Evolutionary conservation across 2,113 vertebrate species (phyloP).

Genomic region (Rhabdomys dilectus): DNA sequence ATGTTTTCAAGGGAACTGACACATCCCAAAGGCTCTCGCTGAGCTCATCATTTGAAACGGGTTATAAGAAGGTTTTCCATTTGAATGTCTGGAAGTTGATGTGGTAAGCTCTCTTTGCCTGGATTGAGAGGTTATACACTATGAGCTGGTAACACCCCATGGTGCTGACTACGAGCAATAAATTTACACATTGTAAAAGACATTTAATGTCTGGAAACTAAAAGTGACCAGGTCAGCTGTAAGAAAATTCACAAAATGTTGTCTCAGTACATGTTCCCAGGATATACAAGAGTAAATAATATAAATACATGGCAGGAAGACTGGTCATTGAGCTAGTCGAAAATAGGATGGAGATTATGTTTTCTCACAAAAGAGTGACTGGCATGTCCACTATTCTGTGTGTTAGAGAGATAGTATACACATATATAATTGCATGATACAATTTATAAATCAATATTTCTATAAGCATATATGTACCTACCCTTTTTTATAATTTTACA

Average conservation of each 20-base stretch:
- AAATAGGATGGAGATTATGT: not conserved
- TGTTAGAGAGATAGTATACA: not conserved
- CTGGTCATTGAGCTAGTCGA: not conserved
- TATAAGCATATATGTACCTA: not conserved
- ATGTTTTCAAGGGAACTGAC: not conserved
- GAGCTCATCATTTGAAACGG: slow-evolving; percentile 1
- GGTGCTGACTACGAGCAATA: not conserved
- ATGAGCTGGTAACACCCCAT: not conserved
- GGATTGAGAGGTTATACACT: not conserved
- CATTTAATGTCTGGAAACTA: not conserved
- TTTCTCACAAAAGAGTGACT: not conserved
- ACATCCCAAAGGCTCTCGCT: not conserved
- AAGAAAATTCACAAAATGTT: not conserved
- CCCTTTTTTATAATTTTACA: not conserved
- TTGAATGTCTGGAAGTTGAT: slow-evolving; percentile 15
- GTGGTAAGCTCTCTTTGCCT: not conserved
- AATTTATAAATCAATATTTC: not conserved
- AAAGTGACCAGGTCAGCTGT: not conserved
- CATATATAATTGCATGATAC: not conserved
- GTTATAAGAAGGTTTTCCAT: not conserved
- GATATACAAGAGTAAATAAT: not conserved
- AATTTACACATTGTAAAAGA: not conserved
- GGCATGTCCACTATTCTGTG: not conserved
- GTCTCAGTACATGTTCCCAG: not conserved
- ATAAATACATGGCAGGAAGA: not conserved